Percentiles rank a stretch among this genome's conserved stretches.
Evolutionary conservation across 2,797 vertebrate genomes (phyloP).

Genomic region (Pseudomugil tenellus): DNA sequence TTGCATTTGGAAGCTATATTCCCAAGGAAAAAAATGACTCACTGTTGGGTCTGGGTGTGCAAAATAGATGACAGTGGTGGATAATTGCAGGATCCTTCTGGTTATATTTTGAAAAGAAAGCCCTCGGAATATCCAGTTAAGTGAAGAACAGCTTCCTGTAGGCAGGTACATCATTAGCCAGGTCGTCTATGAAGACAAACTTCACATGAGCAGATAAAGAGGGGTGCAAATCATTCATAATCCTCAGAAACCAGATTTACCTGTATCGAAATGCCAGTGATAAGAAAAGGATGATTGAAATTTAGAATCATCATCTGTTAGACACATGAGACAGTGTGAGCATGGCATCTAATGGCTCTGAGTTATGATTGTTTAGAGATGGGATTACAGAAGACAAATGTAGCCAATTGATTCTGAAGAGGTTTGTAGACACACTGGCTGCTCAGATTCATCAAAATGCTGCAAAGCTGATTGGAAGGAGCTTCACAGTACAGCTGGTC

Average conservation of each 20-base stretch:
- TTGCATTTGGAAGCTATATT: background rate
- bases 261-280: background rate
- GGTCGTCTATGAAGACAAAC: background rate
- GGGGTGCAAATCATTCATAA: background rate
- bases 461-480: background rate
- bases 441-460: background rate
- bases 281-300: background rate
- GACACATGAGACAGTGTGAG: background rate
- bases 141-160: background rate
- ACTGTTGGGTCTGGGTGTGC: background rate
- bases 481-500: background rate
- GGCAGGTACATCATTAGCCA: slow-evolving; percentile 1
- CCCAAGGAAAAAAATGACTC: background rate
- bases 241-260: slow-evolving; percentile 1
- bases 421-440: background rate
- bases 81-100: background rate
- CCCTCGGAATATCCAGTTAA: background rate
- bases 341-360: background rate
- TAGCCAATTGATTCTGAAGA: background rate
- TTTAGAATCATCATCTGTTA: background rate
- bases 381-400: background rate
- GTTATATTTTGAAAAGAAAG: background rate
- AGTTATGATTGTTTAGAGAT: background rate
- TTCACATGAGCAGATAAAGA: background rate
- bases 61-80: background rate